Conservation (phyloP, 1,140 invertebrate species). For the Lepidotrigona ventralis region DNA sequence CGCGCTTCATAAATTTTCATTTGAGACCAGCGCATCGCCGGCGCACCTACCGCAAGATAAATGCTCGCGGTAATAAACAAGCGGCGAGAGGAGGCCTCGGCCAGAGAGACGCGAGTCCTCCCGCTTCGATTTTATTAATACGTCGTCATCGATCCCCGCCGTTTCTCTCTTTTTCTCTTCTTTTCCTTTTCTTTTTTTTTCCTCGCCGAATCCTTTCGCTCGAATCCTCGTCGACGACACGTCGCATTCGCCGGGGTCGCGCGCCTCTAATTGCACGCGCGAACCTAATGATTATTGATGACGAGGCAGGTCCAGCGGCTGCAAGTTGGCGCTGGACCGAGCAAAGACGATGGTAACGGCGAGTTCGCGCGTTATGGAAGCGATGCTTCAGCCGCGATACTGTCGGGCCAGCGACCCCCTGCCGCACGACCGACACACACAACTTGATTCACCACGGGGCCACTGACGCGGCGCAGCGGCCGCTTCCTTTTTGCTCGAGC, state of each 20-base stretch:
- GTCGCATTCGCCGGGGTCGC: conserved; percentile 3
- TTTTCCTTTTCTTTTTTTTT: background rate
- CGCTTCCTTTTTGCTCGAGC: conserved; percentile 52
- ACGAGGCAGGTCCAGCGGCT: conserved; percentile 23
- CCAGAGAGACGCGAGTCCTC: conserved; percentile 5
- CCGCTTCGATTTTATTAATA: conserved; percentile 62
- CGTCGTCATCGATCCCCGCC: conserved; percentile 29
- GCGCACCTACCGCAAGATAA: conserved; percentile 42
- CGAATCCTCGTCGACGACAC: background rate
- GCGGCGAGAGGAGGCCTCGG: conserved; percentile 32
- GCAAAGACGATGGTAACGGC: conserved; percentile 36
- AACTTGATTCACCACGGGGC: conserved; percentile 68
- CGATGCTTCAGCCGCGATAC: conserved; percentile 70
- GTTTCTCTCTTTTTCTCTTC: background rate
- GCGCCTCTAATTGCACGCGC: conserved; percentile 76
- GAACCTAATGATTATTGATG: conserved; percentile 78
- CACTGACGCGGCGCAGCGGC: conserved; percentile 33
- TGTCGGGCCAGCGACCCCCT: conserved; percentile 70
- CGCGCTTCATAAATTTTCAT: conserved; percentile 72
- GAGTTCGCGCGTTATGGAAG: conserved; percentile 61
- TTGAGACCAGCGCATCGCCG: conserved; percentile 50
- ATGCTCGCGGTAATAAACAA: conserved; percentile 57
- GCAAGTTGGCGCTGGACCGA: background rate
- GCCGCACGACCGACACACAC: conserved; percentile 64
- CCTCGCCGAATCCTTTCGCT: background rate